Evolutionary conservation across 2,888 invertebrate species (phyloP).

Genomic region (Noctua janthina): DNA sequence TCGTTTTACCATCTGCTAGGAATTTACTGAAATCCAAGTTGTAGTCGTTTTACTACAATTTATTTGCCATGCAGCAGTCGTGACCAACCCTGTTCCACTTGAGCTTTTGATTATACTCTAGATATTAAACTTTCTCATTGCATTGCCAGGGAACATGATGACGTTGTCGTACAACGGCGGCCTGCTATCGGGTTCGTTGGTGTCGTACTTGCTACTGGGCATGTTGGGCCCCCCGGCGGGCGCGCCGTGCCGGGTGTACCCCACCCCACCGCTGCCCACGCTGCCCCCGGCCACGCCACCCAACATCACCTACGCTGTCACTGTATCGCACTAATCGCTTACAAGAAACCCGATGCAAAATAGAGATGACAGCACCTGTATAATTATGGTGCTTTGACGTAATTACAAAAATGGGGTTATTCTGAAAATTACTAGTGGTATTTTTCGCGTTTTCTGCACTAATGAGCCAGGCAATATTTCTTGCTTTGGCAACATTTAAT

Average conservation of each 20-base stretch:
- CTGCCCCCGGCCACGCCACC: conserved; percentile 76
- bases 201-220: conserved; percentile 94
- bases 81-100: background rate
- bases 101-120: background rate
- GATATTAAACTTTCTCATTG: background rate
- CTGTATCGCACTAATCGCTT: conserved; percentile 71
- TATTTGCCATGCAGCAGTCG: background rate
- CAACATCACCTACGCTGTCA: conserved; percentile 57
- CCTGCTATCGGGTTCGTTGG: conserved; percentile 94
- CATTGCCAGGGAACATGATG: conserved; percentile 95
- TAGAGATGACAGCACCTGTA: conserved; percentile 26
- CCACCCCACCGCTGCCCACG: conserved; percentile 83
- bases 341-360: background rate
- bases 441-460: background rate
- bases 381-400: background rate
- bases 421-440: conserved; percentile 5
- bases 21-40: background rate
- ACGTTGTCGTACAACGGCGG: conserved; percentile 97
- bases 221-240: conserved; percentile 90
- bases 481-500: background rate
- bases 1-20: background rate
- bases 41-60: background rate
- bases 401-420: background rate
- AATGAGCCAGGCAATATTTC: background rate
- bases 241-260: conserved; percentile 87